Evolutionary conservation across 2,888 invertebrate species (phyloP), one percentile per base, ranked within the genome.

Genomic region (Torymus tubicola): DNA sequence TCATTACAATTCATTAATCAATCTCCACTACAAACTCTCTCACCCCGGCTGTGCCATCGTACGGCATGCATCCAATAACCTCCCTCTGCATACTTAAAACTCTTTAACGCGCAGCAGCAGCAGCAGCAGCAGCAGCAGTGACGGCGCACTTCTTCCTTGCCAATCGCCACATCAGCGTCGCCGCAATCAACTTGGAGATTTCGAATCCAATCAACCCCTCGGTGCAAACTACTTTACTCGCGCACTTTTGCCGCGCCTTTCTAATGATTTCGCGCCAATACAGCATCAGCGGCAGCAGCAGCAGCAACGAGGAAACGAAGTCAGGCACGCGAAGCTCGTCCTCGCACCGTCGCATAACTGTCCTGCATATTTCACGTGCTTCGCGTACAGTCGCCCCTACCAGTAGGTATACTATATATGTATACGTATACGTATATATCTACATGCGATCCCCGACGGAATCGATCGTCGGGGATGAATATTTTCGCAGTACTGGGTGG

Each of bases 291-390:
- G 67, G 58, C 64, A 42, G 42, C 42, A 8, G 42, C 42, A 42
- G 42, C 67, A 71, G 58, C 64, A 61, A n/a, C 16, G 16, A 14
- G 69, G 57, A 79, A 67, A 63, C 55, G 69, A 63, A 58, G 69
- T 18, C 69, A 58, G 74, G 74, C 50, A 73, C 60, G 61, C 69
- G 63, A 52, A 2, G 18, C 16, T 16, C 76, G 69, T 58, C 68
- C 52, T 31, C 71, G 71, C n/a, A n/a, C 52, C 53, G 75, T 57
- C 76, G 72, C 75, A 78, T 81, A 81, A 68, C 75, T 72, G 78
- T 53, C 75, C 76, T 73, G 76, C 76, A 77, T 77, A 79, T 79
- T 77, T 75, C 73, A 64, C 79, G 76, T 77, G 79, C 73, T 42
- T 60, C 50, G 14, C 12, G 50, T 14, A 42, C 63, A 50, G 18